phyloP scores from a whole-genome alignment of 1,140 invertebrate species.

The Drosophila sechellia region DNA sequence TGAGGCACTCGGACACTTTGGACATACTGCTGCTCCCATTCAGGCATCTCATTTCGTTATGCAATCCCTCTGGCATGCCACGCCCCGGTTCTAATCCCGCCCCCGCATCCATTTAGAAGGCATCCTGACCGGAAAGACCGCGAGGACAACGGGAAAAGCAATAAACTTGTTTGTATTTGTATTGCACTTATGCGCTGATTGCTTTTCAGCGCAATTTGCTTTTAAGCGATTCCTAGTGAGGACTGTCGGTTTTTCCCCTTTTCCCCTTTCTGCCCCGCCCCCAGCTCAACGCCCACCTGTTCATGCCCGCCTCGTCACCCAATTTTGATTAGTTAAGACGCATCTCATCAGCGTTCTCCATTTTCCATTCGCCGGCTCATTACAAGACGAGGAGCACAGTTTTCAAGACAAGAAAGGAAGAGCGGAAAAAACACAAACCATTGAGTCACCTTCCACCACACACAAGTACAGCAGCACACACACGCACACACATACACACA shows the following conservation, averaged over 20 bases:
- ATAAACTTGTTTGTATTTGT: slow-evolving; percentile 73
- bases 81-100: too few relatives aligned
- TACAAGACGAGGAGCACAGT: slow-evolving; percentile 27
- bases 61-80: slow-evolving; percentile 6
- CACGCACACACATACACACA: slow-evolving; percentile 1
- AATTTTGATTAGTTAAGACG: slow-evolving; percentile 58
- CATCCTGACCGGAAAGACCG: slow-evolving; percentile 43
- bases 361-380: slow-evolving; percentile 25
- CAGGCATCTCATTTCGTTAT: slow-evolving; percentile 31
- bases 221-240: slow-evolving; percentile 55
- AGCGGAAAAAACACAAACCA: slow-evolving; percentile 21
- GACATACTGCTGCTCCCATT: slow-evolving; percentile 8
- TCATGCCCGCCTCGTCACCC: slow-evolving; percentile 3
- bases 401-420: slow-evolving; percentile 19
- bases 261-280: background rate
- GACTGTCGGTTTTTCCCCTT: background rate
- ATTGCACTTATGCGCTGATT: slow-evolving; percentile 72
- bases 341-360: slow-evolving; percentile 41
- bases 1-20: slow-evolving; percentile 12
- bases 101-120: slow-evolving; percentile 4
- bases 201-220: slow-evolving; percentile 72
- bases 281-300: slow-evolving; percentile 17
- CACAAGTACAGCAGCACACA: background rate
- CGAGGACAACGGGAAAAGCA: slow-evolving; percentile 59
- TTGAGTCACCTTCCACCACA: slow-evolving; percentile 26